Evolutionary conservation across 2,888 invertebrate species (phyloP).

Genomic region (Anoncus sp.): DNA sequence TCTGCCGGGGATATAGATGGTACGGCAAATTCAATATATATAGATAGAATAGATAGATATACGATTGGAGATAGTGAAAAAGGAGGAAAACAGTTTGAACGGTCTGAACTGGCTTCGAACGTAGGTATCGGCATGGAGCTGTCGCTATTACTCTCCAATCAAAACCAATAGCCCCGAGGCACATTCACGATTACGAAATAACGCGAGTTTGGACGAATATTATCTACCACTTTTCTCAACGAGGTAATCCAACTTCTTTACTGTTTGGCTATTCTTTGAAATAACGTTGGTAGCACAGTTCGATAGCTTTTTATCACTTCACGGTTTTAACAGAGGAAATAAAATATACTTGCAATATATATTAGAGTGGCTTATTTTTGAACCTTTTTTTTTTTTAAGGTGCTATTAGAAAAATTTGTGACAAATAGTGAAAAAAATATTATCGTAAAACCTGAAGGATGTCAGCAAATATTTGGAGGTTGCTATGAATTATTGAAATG

Average conservation of each 20-base stretch:
- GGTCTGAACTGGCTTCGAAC: constrained; percentile 22
- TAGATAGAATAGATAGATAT: not conserved
- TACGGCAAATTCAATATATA: not conserved
- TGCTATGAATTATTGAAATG: no score
- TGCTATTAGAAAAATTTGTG: no score
- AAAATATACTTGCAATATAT: not conserved
- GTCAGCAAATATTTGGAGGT: no score
- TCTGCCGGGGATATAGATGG: not conserved
- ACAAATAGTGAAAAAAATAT: no score
- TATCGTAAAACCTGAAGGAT: no score
- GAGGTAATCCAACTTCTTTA: constrained; percentile 37
- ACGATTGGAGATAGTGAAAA: not conserved
- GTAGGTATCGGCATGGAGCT: constrained; percentile 8
- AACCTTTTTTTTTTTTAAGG: no score
- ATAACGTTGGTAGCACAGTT: constrained; percentile 21
- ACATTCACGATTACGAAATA: constrained; percentile 44
- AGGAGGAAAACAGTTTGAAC: constrained; percentile 30
- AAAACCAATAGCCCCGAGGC: constrained; percentile 26
- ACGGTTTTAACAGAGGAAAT: constrained; percentile 10
- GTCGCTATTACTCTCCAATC: constrained; percentile 23
- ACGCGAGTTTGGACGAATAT: constrained; percentile 31
- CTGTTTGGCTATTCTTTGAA: constrained; percentile 15
- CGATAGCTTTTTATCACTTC: constrained; percentile 17
- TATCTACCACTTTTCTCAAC: not conserved
- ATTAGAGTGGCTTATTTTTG: no score